These are phyloP conservation scores for Montipora cactus DNA, from an alignment of 64 coral and sea anemone species.

Conservation along the genomic window DNA sequence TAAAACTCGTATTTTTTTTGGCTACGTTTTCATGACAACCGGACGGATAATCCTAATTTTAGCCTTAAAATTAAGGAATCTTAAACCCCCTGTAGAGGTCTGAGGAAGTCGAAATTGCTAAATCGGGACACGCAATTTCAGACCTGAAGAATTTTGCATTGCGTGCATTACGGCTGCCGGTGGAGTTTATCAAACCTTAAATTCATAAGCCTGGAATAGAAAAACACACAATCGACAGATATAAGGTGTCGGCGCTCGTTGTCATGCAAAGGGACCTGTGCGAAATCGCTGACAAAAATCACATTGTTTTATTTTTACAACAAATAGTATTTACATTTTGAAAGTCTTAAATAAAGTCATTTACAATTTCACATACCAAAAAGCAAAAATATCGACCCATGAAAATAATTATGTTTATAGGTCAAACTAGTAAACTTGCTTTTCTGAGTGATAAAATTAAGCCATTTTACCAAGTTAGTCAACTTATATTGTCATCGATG, in stretches of 20 bases:
- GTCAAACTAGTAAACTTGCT: too few species aligned
- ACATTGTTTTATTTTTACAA: slow-evolving; percentile 35
- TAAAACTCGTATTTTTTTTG: too few species aligned
- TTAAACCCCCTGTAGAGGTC: background rate
- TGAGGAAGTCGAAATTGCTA: background rate
- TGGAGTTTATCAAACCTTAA: background rate
- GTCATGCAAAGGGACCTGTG: too few species aligned
- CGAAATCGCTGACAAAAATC: slow-evolving; percentile 1
- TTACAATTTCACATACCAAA: slow-evolving; percentile 24
- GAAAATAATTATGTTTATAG: background rate
- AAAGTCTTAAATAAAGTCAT: slow-evolving; percentile 18
- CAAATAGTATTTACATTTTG: slow-evolving; percentile 7
- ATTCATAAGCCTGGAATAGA: background rate
- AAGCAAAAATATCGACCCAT: background rate
- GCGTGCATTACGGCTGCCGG: background rate
- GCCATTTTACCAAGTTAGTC: too few species aligned
- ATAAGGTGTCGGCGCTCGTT: too few species aligned
- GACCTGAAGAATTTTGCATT: background rate
- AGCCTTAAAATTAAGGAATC: too few species aligned
- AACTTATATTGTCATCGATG: too few species aligned
- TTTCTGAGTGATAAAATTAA: too few species aligned
- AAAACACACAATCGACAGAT: too few species aligned
- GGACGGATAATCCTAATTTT: too few species aligned
- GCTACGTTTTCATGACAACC: too few species aligned
- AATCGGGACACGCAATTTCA: background rate